Evolutionary conservation across 2,888 invertebrate genomes (phyloP), one percentile per base, ranked within the genome.

Genomic region (Parnassius smintheus): DNA sequence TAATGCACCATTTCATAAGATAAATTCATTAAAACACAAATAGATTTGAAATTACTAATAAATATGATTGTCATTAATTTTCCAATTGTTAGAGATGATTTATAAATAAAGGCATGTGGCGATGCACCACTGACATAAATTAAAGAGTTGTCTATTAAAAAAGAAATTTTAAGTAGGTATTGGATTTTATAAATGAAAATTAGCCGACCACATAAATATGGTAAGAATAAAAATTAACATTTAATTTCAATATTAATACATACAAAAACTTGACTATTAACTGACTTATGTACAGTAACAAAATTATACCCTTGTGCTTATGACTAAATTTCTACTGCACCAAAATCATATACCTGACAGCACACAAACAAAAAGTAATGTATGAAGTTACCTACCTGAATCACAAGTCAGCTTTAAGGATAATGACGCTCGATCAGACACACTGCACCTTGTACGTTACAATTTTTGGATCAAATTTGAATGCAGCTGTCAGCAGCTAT

Each of bases 1-100:
- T 74, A 70, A 75, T 75, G 83, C 85, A 88, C 81, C 82, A 73
- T 82, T 80, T 82, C 83, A 74, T 75, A 73, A 75, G 71, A 72
- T 54, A 62, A 65, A 65, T 60, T 62, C 56, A 68, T 35, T 35
- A 35, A 35, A 10, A 18, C 4, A 18, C 11, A 22, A 51, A 51
- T 25, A 25, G 11, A 22, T 22, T 22, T 18, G 11, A 9, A 25
- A 51, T 18, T 18, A 18, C 18, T 1, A 18, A 18, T 18, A 51
- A 51, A 2, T 9, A 25, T 22, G 10, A 25, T 22, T 22, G 2
- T 51, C 11, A 51, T 22, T 18, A 18, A 10, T 35, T 35, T 35
- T 7, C 7, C 35, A 35, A 35, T 35, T 35, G 35, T 7, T 7
- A 35, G 35, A 35, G 35, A 35, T 35, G 35, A 35, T 35, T 35